Conservation (phyloP, 2,113 vertebrate genomes). For the Crotalus viridis region DNA sequence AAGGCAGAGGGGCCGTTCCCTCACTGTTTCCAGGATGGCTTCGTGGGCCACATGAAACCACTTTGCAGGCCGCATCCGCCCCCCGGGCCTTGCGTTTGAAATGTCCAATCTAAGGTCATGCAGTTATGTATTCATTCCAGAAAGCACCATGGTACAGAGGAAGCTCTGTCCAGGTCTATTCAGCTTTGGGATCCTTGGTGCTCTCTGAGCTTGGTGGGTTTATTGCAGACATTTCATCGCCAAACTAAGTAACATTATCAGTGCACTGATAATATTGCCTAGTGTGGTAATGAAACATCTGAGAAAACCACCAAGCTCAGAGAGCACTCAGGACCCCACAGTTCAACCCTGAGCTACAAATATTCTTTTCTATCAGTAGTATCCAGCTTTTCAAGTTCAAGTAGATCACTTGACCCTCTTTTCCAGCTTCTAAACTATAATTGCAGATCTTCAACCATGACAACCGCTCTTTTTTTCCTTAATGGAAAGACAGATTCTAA, state of each 20-base stretch:
- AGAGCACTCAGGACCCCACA: neutral
- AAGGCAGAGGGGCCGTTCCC: no score
- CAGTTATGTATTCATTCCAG: neutral
- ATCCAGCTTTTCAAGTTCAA: neutral
- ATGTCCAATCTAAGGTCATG: no score
- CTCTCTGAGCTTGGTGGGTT: no score
- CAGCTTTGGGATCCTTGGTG: neutral
- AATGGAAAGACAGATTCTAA: neutral
- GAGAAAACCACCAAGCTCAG: neutral
- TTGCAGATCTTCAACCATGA: neutral
- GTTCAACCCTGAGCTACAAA: neutral
- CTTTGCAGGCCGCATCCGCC: no score
- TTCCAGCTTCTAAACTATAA: neutral
- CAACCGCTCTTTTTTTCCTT: neutral
- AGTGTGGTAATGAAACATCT: neutral
- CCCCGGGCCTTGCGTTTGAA: no score
- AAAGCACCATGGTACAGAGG: neutral
- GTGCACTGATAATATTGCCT: neutral
- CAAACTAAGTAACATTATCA: no score
- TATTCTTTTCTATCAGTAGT: neutral
- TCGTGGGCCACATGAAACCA: no score
- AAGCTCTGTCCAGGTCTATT: neutral
- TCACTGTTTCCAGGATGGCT: no score
- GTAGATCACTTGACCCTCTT: neutral
- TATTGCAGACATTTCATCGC: no score